Evolutionary conservation across 2,888 invertebrate genomes (phyloP), one percentile per base, ranked within the genome.

Genomic region (Muschampia plurimacula): DNA sequence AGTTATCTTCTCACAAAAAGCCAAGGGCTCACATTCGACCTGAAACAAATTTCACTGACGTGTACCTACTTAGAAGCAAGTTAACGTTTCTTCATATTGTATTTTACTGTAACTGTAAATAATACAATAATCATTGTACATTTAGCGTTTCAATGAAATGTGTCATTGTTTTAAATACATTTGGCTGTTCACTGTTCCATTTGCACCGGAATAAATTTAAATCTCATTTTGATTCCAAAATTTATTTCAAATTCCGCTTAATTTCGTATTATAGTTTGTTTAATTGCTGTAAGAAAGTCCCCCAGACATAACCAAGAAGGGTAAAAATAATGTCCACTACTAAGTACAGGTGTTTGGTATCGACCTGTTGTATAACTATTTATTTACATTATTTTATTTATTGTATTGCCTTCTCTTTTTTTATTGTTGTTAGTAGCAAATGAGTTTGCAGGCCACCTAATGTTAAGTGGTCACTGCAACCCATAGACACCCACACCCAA

Each of bases 11-110:
- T 64, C 46, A 59, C 64, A 64, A 70, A 57, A 70, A 59, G 59
- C 46, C 44, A 70, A 59, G 65, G 57, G 46, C 64, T 32, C 64
- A 65, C 44, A 65, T 70, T 59, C 59, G 70, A 70, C 52, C 70
- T 65, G 44, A 59, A 44, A 65, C 65, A 64, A 70, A 59, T 41
- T 69, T 69, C 63, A 63, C 22, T 63, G 32, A 55, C 28, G 55
- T 55, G 62, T 41, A 49, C 2, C 52, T 44, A 55, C 57, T 57
- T 57, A 28, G 28, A 57, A 57, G 28, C 12, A 22, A 57, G 57
- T 7, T 41, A 41, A 41, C 41, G 41, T 55, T 55, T 57, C 28
- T 57, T 32, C 28, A 10, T 12, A 28, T 12, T 57, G 57, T 28
- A 57, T 57, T 57, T 57, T 55, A 49, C 7, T 2, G 49, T 13